A percentile compares a stretch with the other conserved stretches of the same genome.
These are phyloP conservation scores for Exocentrus adspersus DNA, from an alignment of 2,888 invertebrate genomes.

Conservation along the genomic window DNA sequence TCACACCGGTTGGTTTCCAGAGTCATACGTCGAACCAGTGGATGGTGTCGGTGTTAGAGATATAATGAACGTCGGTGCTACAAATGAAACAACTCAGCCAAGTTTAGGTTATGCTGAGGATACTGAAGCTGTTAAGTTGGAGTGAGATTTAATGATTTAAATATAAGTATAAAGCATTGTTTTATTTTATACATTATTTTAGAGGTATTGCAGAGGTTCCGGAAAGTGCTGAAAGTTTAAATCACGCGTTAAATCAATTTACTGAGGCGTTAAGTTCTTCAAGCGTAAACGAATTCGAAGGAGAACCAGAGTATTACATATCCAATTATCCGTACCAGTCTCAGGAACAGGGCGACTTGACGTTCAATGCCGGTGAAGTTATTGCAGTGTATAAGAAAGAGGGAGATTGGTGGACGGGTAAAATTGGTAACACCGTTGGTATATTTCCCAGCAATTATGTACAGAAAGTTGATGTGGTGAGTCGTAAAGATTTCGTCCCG, in stretches of 20 bases:
- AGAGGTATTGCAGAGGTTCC: conserved; percentile 82
- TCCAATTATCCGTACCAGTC: conserved; percentile 92
- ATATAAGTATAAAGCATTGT: too few species aligned
- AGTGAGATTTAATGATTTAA: conserved; percentile 62
- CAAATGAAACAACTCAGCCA: conserved; percentile 54
- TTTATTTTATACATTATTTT: conserved; percentile 32
- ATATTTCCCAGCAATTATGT: conserved; percentile 99
- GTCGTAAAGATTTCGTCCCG: conserved; percentile 32
- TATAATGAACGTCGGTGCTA: conserved; percentile 53
- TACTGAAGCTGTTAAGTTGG: conserved; percentile 61
- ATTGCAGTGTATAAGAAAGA: conserved; percentile 89
- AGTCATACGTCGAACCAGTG: conserved; percentile 89
- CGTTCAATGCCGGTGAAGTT: conserved; percentile 86
- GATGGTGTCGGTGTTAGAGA: conserved; percentile 63
- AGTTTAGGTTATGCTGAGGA: conserved; percentile 55
- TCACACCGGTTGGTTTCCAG: conserved; percentile 95
- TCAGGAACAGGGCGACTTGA: conserved; percentile 89
- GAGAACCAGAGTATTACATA: conserved; percentile 78
- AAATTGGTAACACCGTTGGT: conserved; percentile 80
- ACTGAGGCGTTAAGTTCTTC: conserved; percentile 10
- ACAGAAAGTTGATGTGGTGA: conserved; percentile 71
- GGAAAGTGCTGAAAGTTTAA: conserved; percentile 54
- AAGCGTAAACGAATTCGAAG: conserved; percentile 47
- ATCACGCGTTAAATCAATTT: conserved; percentile 45
- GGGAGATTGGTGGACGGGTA: conserved; percentile 99